Evolutionary conservation across 2,797 vertebrate species (phyloP), one percentile per base, ranked within the genome.

Genomic region (Cirrhinus molitorella): DNA sequence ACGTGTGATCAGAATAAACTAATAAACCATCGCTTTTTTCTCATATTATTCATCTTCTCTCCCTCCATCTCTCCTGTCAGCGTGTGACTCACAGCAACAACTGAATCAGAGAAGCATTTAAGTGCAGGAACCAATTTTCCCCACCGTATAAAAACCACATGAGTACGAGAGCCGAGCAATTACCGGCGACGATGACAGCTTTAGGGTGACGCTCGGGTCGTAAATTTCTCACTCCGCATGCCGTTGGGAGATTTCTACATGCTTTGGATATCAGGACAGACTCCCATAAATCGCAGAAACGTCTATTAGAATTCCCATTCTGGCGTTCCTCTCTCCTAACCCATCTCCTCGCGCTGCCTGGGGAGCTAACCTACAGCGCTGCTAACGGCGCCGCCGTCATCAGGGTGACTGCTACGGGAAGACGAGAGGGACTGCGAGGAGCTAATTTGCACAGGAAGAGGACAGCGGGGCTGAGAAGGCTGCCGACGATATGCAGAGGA

Each of bases 171-270:
- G 53, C 63, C n/a, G 75, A 80, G 85, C 88, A 89, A 91, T 91
- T 91, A 90, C 87, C 66, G 28, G 66, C 66, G 59, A 51, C 31
- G 70, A 75, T 88, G 88, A 84, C 88, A 88, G 87, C 88, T 91
- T 86, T 84, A 89, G 72, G 72, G 66, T 70, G 75, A 83, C 57
- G 68, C 73, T 9, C 17, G 49, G 84, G 81, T 81, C 87, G 66
- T 87, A 85, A 85, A 90, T 88, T 82, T 86, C 65, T 82, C 80
- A 40, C 71, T 55, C 25, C 21, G 70, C 83, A 21, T 85, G 81
- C 83, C 87, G 59, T 72, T 79, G 71, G 85, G 84, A 85, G 79
- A 71, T 83, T 80, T 74, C 80, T 63, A 21, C 73, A 82, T 70
- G 45, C 68, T 75, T 77, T 68, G 49, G 72, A 85, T 84, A 80